Percentiles rank a stretch among this genome's conserved stretches.
Evolutionary conservation across 2,113 vertebrate genomes (phyloP).

Genomic region (Callipepla californica): DNA sequence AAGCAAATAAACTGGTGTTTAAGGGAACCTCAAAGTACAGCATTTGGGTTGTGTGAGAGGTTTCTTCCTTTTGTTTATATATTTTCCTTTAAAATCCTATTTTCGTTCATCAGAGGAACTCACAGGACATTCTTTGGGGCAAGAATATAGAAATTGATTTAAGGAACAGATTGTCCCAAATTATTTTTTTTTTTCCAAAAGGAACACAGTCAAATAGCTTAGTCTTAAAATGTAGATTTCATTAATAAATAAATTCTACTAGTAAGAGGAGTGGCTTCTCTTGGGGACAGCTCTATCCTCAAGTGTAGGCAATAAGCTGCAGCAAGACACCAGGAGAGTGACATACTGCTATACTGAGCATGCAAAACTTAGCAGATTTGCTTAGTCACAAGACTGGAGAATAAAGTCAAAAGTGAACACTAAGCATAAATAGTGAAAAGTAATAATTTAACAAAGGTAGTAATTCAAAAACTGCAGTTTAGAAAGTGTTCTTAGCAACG

Average conservation of each 20-base stretch:
- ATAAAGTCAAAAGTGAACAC: neutral
- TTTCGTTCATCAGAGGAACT: neutral
- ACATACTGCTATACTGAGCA: rapidly evolving
- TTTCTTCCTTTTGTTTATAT: neutral
- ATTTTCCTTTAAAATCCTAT: neutral
- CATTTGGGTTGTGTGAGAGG: neutral
- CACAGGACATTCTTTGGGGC: neutral
- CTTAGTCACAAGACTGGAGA: neutral
- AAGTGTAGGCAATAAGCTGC: neutral
- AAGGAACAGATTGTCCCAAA: neutral
- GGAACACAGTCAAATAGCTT: neutral
- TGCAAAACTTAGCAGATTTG: neutral
- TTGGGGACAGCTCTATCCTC: neutral
- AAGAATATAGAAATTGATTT: neutral
- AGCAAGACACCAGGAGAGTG: neutral
- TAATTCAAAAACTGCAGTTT: neutral
- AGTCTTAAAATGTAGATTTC: neutral
- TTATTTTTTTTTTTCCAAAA: neutral
- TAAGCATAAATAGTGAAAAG: neutral
- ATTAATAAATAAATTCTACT: neutral
- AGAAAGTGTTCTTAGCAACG: neutral
- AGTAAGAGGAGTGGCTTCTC: neutral
- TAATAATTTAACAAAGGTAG: neutral
- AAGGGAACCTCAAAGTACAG: neutral
- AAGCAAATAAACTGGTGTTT: neutral